phyloP scores from a whole-genome alignment of 2,888 invertebrate genomes.

The Aspidapion aeneum region DNA sequence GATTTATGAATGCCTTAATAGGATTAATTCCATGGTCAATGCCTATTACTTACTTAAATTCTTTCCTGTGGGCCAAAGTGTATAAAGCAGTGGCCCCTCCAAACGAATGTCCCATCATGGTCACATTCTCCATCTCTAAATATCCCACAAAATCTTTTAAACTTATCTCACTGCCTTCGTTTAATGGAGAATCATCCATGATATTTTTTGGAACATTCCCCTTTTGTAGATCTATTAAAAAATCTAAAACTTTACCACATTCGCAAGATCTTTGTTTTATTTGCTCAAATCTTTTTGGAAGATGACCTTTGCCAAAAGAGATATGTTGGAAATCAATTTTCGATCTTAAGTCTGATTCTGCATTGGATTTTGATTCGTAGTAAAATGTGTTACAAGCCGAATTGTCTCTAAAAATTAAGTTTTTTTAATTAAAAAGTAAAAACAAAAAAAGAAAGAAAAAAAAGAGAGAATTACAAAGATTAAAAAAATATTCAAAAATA shows the following conservation, averaged over 20 bases:
- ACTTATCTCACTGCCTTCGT: conserved; percentile 32
- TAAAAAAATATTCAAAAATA: too few relatives aligned
- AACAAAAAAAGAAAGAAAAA: conserved; percentile 19
- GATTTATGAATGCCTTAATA: too few relatives aligned
- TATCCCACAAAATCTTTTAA: conserved; percentile 44
- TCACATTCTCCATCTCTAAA: conserved; percentile 48
- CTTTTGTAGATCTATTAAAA: conserved; percentile 49
- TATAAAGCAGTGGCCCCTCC: conserved; percentile 60
- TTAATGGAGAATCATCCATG: conserved; percentile 40
- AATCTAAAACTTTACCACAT: conserved; percentile 50
- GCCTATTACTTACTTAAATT: conserved; percentile 53
- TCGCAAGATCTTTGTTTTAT: conserved; percentile 52
- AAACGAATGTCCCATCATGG: conserved; percentile 63
- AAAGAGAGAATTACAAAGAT: too few relatives aligned
- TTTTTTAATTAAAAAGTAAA: too few relatives aligned
- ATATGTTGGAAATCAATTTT: conserved; percentile 41
- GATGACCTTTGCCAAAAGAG: conserved; percentile 44
- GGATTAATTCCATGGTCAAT: too few relatives aligned
- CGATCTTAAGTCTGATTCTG: conserved; percentile 39
- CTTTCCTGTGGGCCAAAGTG: conserved; percentile 51
- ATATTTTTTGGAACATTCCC: conserved; percentile 51
- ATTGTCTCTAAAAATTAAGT: conserved; percentile 37
- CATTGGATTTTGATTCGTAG: conserved; percentile 44
- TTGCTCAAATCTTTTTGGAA: conserved; percentile 44
- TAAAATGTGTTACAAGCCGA: conserved; percentile 50